Evolutionary conservation across 2,888 invertebrate genomes (phyloP).

Genomic region (Sinohyriopsis cumingii): DNA sequence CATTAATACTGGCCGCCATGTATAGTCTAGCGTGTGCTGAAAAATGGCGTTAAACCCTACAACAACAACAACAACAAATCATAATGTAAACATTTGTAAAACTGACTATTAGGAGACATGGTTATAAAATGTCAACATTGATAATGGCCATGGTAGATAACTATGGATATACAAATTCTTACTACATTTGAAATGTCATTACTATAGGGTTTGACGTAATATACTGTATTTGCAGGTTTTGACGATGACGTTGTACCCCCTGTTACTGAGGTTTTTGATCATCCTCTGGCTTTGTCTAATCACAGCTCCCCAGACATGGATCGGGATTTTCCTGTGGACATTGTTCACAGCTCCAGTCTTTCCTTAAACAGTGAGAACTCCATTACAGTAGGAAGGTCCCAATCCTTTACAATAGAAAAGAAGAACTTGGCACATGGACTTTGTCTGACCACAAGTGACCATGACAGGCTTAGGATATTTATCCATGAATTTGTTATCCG

Average conservation of each 20-base stretch:
- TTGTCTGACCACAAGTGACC: conserved; percentile 85
- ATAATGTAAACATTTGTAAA: too few species aligned
- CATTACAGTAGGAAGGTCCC: conserved; percentile 18
- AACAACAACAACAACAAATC: too few species aligned
- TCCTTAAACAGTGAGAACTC: conserved; percentile 19
- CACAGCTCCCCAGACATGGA: conserved; percentile 32
- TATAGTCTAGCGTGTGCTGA: too few species aligned
- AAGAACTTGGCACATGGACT: conserved; percentile 68
- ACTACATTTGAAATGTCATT: too few species aligned
- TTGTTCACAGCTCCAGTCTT: conserved; percentile 38
- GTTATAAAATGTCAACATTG: too few species aligned
- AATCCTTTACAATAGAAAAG: conserved; percentile 18
- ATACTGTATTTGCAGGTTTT: too few species aligned
- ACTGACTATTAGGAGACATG: too few species aligned
- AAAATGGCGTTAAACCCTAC: too few species aligned
- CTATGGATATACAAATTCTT: too few species aligned
- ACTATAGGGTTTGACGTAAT: too few species aligned
- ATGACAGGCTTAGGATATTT: conserved; percentile 87
- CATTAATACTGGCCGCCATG: too few species aligned
- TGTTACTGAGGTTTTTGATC: conserved; percentile 47
- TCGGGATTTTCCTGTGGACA: conserved; percentile 27
- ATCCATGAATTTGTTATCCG: conserved; percentile 90
- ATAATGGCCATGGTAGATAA: too few species aligned
- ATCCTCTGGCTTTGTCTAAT: conserved; percentile 52
- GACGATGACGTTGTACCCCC: conserved; percentile 13